Base-by-base conservation (phyloP, 1,140 invertebrate species). In the Pygmarrhopalites habei region DNA sequence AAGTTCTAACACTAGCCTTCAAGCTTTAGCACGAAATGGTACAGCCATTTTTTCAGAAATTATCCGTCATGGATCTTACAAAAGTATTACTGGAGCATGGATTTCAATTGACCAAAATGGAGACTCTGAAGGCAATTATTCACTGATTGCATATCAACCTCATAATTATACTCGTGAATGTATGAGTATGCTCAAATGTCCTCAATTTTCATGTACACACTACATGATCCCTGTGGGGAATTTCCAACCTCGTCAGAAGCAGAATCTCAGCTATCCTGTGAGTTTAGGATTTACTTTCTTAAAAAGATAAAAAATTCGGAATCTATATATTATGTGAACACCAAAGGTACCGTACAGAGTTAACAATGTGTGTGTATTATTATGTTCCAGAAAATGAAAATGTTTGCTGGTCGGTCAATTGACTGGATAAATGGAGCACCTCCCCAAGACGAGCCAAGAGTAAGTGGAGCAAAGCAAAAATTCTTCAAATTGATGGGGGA, bases 61-160 rank as follows among this genome's bases (percentile, higher is more conserved):
- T 72, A 87, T 90, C 60, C 81, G 82, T 62, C 86, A 83, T 74
- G 81, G 81, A 66, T 85, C 83, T 30, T 90, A 89, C 77, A 82
- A 82, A 78, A 92, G 89, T 90, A 85, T 98, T 43, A 90, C 92
- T 39, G 95, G 94, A 7, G 86, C 90, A 68, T 85, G 83, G 35
- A 94, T 95, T 58, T 86, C 89, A 68, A 83, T 98, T 52, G 93
- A 98, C 77, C 81, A 87, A 67, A 86, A 90, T 72, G 95, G 94
- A 19, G 92, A 98, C 74, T 95, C 94, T 0, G 91, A 96, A 75
- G 95, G 95, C 1, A 97, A 97, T 75, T 98, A 95, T 77, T 95
- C 94, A 0, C 86, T 98, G 32, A 78, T 97, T 23, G 88, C 92
- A 0, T 82, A 86, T 71, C 86, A 87, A 71, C 76, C 79, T 44